Evolutionary conservation across 2,888 invertebrate species (phyloP), one percentile per base, ranked within the genome.

Genomic region (Nymphalis polychloros): DNA sequence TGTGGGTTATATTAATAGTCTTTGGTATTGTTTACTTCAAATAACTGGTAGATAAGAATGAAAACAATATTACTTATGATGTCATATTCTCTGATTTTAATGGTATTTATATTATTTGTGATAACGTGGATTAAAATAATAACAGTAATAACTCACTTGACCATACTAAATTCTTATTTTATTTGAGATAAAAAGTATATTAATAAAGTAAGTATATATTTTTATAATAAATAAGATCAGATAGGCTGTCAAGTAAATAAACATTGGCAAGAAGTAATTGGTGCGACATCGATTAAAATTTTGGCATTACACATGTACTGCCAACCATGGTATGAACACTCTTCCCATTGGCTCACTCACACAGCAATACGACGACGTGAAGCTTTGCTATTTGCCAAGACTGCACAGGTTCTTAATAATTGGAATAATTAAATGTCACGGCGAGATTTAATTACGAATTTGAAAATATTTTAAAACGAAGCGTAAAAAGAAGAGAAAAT

Each of bases 61-160:
- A 55, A 66, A 53, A 48, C 47, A 41, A 41, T 41, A 53, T 46
- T 7, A n/a, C 41, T 20, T 47, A 48, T 66, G 61, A 66, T 47
- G 55, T 66, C 66, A 61, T 16, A n/a, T n/a, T 66, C 59, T 27
- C 7, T 31, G 41, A 31, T 60, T 47, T 47, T 23, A 59, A 16
- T 35, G 17, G 4, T 46, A 27, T 50, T 27, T 60, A 47, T 47
- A 31, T 53, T 23, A 60, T 27, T n/a, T 53, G n/a, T 17, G 31
- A 53, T 20, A 53, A 52, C 19, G 35, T 59, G n/a, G 35, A 35
- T 35, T 5, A 59, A 59, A 41, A 59, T 41, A 41, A 35, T 41
- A 35, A 19, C 10, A 23, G 8, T 53, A 53, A 23, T 53, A 23
- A 16, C 5, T 53, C 13, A 16, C 19, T 52, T 48, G 19, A 50